Evolutionary conservation across 2,113 vertebrate species (phyloP).

Genomic region (Ageneiosus marmoratus): DNA sequence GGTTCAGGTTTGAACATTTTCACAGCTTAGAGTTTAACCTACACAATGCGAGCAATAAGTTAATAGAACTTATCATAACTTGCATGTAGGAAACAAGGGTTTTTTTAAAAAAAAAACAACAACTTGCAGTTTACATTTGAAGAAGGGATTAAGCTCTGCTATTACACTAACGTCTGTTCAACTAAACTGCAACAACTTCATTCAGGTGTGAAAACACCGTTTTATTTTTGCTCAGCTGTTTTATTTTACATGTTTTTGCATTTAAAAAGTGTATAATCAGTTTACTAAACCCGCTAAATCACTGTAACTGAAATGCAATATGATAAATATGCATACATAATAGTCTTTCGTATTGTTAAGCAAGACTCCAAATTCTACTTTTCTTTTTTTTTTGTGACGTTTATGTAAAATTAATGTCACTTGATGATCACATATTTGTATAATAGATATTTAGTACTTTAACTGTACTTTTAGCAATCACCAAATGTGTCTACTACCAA

Average conservation of each 20-base stretch:
- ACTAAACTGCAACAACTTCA: neutral
- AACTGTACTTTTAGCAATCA: slow-evolving; percentile 12
- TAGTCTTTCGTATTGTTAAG: neutral
- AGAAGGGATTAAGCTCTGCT: neutral
- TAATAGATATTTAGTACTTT: neutral
- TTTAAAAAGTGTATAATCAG: neutral
- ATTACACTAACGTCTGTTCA: neutral
- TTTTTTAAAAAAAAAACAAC: neutral
- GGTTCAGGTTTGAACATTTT: neutral
- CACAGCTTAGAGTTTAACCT: neutral
- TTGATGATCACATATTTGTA: neutral
- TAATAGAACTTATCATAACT: neutral
- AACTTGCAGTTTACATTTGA: slow-evolving; percentile 6
- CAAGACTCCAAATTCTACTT: neutral
- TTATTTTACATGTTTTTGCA: neutral
- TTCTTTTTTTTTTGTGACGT: neutral
- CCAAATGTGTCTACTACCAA: slow-evolving; percentile 13
- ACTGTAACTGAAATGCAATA: neutral
- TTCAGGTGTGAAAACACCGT: neutral
- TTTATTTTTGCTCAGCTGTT: neutral
- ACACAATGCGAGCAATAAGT: neutral
- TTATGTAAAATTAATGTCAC: slow-evolving; percentile 11
- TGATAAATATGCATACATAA: slow-evolving; percentile 18
- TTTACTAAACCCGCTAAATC: slow-evolving; percentile 2
- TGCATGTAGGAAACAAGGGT: neutral